Evolutionary conservation across 2,113 vertebrate species (phyloP), one percentile per base, ranked within the genome.

Genomic region (Bufo bufo): DNA sequence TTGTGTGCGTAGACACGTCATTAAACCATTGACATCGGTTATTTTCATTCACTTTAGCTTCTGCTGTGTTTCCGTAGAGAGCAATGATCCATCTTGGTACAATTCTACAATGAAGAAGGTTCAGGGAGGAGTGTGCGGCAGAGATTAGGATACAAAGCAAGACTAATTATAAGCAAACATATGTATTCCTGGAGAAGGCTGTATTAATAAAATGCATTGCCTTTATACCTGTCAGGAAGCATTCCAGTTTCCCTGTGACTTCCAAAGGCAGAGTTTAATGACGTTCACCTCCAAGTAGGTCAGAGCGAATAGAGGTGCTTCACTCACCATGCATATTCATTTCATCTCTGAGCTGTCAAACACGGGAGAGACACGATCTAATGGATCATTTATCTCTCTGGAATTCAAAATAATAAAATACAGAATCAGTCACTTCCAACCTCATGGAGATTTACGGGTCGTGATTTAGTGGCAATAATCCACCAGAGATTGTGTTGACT

Each of bases 241-340:
- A 61, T 23, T 77, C 19, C 23, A 49, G 43, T 66, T 52, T 86
- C 19, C 3, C 19, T 11, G 2, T 78, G 85, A 78, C 85, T 86
- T 86, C 59, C 13, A 63, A 86, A 54, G 43, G 85, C 45, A 33
- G 23, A 19, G 20, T 78, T 77, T 86, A 78, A 86, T 78, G 43
- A 78, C 54, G 85, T 66, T 86, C 45, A 65, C 85, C 74, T 78
- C 72, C 75, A 77, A 78, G 74, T 50, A 85, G 84, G 84, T 85
- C 84, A 63, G 54, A 11, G 71, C 72, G 77, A 63, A 77, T 85
- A 85, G 54, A 56, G 14, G 43, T 77, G n/a, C 33, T 45, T 61
- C 49, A 58, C 71, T 59, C 58, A 8, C 84, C 11, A 49, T 78
- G 74, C 85, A 86, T 86, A 86, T 86, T 86, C 20, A 78, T 78